These are phyloP conservation scores for Aurelia coerulea DNA, from an alignment of 30 jellyfish, hydroid and myxozoan genomes.

Conservation along the genomic window DNA sequence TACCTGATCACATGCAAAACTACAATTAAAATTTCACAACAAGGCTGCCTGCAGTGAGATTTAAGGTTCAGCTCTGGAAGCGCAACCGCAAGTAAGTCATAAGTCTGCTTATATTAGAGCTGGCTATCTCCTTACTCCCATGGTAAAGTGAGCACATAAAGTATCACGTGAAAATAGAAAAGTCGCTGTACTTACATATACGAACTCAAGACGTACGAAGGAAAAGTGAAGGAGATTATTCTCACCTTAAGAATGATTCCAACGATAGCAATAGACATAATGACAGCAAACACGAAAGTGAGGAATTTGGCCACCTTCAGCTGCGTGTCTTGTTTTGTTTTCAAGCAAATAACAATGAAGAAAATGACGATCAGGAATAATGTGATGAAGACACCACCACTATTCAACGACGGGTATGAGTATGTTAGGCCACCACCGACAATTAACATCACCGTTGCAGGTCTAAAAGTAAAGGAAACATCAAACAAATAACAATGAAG, in stretches of 20 bases:
- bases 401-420: slow-evolving; percentile 72
- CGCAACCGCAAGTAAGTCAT: too few relatives aligned
- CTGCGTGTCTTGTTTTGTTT: slow-evolving; percentile 83
- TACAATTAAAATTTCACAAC: too few relatives aligned
- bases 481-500: slow-evolving; percentile 79
- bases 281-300: slow-evolving; percentile 87
- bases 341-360: slow-evolving; percentile 79
- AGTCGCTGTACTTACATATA: too few relatives aligned
- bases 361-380: slow-evolving; percentile 46
- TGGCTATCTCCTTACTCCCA: too few relatives aligned
- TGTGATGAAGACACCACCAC: slow-evolving; percentile 54
- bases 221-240: not conserved
- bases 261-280: slow-evolving; percentile 92
- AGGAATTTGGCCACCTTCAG: slow-evolving; percentile 81
- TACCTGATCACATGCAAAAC: too few relatives aligned
- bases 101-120: too few relatives aligned
- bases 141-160: too few relatives aligned
- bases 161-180: too few relatives aligned
- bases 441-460: slow-evolving; percentile 81
- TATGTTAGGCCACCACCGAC: slow-evolving; percentile 94
- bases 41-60: too few relatives aligned
- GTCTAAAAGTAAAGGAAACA: too few relatives aligned
- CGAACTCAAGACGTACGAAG: not conserved
- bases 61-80: too few relatives aligned
- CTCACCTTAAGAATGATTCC: slow-evolving; percentile 89